Evolutionary conservation across 2,888 invertebrate genomes (phyloP).

Genomic region (Prenolepis imparis): DNA sequence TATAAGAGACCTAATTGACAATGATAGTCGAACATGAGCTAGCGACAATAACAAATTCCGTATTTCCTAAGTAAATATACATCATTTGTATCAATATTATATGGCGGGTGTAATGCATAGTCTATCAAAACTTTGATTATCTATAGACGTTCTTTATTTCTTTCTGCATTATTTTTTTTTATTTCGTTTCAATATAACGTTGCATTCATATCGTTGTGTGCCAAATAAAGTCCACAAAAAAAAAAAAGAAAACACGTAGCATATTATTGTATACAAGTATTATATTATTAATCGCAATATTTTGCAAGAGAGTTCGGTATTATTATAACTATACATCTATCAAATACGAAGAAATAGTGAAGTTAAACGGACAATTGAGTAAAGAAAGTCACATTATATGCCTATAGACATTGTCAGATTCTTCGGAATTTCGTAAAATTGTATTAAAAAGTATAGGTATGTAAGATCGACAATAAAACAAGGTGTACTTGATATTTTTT

Average conservation of each 20-base stretch:
- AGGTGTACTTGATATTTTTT: neutral
- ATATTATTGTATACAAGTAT: constrained; percentile 4
- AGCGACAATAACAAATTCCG: neutral
- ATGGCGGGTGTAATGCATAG: constrained; percentile 17
- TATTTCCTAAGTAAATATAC: constrained; percentile 9
- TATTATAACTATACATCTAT: neutral
- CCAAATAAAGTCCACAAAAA: neutral
- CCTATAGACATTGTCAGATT: constrained; percentile 19
- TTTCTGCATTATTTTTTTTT: neutral
- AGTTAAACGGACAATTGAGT: neutral
- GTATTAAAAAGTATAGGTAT: neutral
- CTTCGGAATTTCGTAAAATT: neutral
- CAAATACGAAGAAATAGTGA: neutral
- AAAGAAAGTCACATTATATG: neutral
- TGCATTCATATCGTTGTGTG: neutral
- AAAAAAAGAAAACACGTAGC: neutral
- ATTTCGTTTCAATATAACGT: neutral
- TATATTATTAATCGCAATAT: constrained; percentile 16
- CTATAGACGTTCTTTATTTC: neutral
- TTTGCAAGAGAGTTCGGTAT: neutral
- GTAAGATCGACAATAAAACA: neutral
- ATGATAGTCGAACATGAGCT: neutral
- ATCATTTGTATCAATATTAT: constrained; percentile 19
- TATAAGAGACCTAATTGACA: neutral
- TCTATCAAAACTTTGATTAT: neutral